Conservation (phyloP, 2,113 vertebrate species). For the Megaleporinus macrocephalus region DNA sequence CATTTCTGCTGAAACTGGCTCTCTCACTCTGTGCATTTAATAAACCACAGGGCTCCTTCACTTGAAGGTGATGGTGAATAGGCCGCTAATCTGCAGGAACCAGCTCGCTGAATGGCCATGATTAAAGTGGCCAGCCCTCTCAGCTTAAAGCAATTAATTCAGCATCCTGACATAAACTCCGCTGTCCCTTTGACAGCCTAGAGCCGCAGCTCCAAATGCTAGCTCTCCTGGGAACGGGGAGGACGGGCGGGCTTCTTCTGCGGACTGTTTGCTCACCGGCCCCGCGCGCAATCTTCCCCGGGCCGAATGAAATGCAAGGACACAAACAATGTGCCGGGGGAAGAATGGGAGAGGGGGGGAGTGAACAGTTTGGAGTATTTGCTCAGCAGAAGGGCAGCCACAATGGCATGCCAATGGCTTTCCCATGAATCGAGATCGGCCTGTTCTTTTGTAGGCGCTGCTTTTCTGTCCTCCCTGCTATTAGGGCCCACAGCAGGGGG, state of each 20-base stretch:
- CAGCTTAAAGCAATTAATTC: conserved; percentile 99
- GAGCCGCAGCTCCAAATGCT: conserved; percentile 99
- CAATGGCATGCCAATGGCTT: conserved; percentile 96
- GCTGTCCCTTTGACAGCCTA: conserved; percentile 99
- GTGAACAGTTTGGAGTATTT: conserved; percentile 99
- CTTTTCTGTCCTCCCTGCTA: conserved; percentile 41
- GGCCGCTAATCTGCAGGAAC: conserved; percentile 35
- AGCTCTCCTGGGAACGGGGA: conserved; percentile 99
- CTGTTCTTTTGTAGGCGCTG: conserved; percentile 66
- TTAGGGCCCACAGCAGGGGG: conserved; percentile 83
- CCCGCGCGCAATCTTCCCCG: conserved; percentile 97
- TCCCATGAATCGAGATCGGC: conserved; percentile 92
- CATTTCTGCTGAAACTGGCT: conserved; percentile 16
- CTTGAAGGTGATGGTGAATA: conserved; percentile 18
- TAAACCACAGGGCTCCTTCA: conserved; percentile 15
- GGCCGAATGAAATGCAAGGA: conserved; percentile 99
- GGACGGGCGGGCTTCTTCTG: conserved; percentile 96
- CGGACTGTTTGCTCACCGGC: conserved; percentile 99
- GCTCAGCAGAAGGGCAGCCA: conserved; percentile 99
- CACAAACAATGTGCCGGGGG: conserved; percentile 98
- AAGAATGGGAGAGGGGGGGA: conserved; percentile 98
- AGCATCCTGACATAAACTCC: conserved; percentile 99
- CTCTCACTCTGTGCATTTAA: conserved; percentile 56
- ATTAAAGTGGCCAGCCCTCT: conserved; percentile 86
- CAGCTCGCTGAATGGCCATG: conserved; percentile 62